A percentile compares a stretch with the other conserved stretches of the same genome.
These are phyloP conservation scores for Pissodes strobi DNA, from an alignment of 1,140 invertebrate genomes.

Conservation along the genomic window DNA sequence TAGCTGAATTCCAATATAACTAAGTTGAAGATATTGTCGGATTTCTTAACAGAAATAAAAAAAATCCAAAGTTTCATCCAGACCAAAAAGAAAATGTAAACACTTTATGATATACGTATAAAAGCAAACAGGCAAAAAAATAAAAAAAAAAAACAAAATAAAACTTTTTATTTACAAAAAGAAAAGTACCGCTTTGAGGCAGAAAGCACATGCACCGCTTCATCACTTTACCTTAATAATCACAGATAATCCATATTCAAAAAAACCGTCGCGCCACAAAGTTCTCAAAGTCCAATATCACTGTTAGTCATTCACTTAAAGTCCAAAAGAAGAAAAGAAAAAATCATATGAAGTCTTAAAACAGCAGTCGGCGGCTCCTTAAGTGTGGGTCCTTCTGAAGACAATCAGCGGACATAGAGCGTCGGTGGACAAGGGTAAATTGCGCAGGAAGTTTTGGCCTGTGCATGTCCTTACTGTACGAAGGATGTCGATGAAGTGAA, in stretches of 20 bases:
- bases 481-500: slow-evolving; percentile 53
- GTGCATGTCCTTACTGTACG: slow-evolving; percentile 51
- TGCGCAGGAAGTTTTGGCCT: slow-evolving; percentile 42
- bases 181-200: too few species aligned
- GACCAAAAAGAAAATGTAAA: too few species aligned
- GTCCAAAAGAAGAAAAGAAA: slow-evolving; percentile 7
- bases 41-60: too few species aligned
- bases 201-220: not conserved
- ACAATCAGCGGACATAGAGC: not conserved
- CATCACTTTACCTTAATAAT: not conserved
- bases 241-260: not conserved
- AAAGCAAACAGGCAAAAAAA: too few species aligned
- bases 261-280: not conserved
- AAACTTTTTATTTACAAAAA: too few species aligned
- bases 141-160: too few species aligned
- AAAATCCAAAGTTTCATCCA: too few species aligned
- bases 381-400: not conserved
- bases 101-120: too few species aligned
- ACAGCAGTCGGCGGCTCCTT: not conserved
- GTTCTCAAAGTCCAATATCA: slow-evolving; percentile 1
- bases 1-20: too few species aligned
- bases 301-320: slow-evolving; percentile 22
- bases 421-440: slow-evolving; percentile 16
- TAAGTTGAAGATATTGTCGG: too few species aligned
- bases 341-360: slow-evolving; percentile 5